These are phyloP conservation scores for Hemibagrus guttatus DNA, from an alignment of 2,797 vertebrate species.

Conservation along the genomic window DNA sequence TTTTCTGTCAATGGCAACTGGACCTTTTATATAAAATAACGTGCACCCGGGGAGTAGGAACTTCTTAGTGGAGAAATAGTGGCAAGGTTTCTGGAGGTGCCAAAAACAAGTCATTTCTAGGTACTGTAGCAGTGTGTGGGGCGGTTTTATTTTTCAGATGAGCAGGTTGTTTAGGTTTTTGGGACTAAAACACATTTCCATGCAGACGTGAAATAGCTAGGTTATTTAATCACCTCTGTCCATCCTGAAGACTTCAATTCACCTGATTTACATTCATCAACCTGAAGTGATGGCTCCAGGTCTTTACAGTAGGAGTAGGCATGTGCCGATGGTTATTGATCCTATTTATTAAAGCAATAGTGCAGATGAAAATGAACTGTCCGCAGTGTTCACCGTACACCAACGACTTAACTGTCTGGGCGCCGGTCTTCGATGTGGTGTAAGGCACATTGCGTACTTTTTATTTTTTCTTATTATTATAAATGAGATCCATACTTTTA, in stretches of 20 bases:
- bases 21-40: constrained; percentile 71
- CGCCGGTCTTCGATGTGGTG: neutral
- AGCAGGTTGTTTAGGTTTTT: constrained; percentile 52
- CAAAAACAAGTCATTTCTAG: constrained; percentile 46
- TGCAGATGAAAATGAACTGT: neutral
- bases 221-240: constrained; percentile 1
- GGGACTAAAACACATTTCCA: constrained; percentile 30
- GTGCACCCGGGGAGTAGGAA: constrained; percentile 14
- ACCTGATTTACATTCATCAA: neutral
- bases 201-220: constrained; percentile 10
- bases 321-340: neutral
- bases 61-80: constrained; percentile 37
- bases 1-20: constrained; percentile 73
- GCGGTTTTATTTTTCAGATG: constrained; percentile 23
- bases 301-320: neutral
- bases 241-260: neutral
- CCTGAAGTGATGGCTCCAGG: neutral
- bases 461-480: neutral
- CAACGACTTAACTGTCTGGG: neutral
- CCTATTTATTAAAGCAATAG: neutral
- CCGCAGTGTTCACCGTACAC: neutral
- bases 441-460: neutral
- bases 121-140: constrained; percentile 11
- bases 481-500: neutral
- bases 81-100: constrained; percentile 60